A percentile compares a stretch with the other conserved stretches of the same genome.
Evolutionary conservation across 1,140 invertebrate genomes (phyloP).

Genomic region (Drosophila baimaii): DNA sequence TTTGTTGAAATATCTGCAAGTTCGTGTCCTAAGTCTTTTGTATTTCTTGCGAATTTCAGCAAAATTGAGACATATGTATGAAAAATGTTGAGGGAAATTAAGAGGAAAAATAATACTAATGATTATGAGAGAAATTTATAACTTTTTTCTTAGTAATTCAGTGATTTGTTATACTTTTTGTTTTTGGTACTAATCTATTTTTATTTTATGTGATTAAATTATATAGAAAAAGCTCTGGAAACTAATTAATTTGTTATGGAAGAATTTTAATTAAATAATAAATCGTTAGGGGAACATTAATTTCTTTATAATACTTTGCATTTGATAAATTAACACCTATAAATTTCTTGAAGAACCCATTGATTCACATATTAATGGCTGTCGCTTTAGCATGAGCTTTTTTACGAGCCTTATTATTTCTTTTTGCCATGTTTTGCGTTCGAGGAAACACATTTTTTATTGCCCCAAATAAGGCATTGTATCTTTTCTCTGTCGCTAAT

Average conservation of each 20-base stretch:
- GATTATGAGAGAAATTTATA: neutral
- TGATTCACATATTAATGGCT: neutral
- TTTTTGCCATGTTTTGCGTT: conserved; percentile 14
- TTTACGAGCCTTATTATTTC: conserved; percentile 17
- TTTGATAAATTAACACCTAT: neutral
- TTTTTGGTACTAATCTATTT: neutral
- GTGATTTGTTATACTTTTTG: too few relatives aligned
- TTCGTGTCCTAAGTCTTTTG: conserved; percentile 47
- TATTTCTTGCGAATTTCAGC: conserved; percentile 3
- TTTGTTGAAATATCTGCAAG: conserved; percentile 12
- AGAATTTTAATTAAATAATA: neutral
- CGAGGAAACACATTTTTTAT: conserved; percentile 29
- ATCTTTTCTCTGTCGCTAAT: conserved; percentile 28
- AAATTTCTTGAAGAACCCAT: conserved; percentile 1
- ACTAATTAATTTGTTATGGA: too few relatives aligned
- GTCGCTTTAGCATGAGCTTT: conserved; percentile 8
- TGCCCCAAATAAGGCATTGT: conserved; percentile 29
- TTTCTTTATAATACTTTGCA: neutral
- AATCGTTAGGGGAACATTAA: neutral
- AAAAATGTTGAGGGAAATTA: neutral
- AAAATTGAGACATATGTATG: conserved; percentile 57
- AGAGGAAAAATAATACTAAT: conserved; percentile 2
- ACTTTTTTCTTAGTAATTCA: too few relatives aligned
- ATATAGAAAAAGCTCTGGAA: neutral
- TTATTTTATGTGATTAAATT: neutral